Evolutionary conservation across 2,113 vertebrate genomes (phyloP).

Genomic region (Enhydra lutris): DNA sequence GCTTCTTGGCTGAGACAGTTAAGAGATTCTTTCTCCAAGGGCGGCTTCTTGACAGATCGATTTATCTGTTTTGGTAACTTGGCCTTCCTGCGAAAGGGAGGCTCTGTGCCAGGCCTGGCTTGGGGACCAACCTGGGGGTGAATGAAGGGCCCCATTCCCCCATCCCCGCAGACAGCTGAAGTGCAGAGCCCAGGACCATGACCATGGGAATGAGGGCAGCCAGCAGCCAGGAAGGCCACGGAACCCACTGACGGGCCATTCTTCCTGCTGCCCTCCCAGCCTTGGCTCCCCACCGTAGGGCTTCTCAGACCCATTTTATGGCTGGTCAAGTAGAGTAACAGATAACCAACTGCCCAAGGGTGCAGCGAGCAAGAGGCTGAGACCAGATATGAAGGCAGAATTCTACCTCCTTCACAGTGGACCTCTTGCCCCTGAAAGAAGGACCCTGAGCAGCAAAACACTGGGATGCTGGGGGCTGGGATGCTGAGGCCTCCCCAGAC

Average conservation of each 20-base stretch:
- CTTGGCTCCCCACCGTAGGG: accelerated
- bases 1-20: conserved; percentile 81
- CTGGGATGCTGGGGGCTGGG: background rate
- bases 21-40: conserved; percentile 81
- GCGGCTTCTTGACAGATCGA: conserved; percentile 78
- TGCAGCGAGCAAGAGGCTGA: background rate
- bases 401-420: accelerated
- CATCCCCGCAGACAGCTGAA: accelerated
- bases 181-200: background rate
- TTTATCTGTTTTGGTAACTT: conserved; percentile 73
- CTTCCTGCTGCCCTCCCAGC: too few species aligned
- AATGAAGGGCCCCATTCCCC: background rate
- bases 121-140: background rate
- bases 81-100: conserved; percentile 60
- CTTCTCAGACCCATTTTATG: background rate
- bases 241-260: accelerated
- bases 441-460: background rate
- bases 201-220: accelerated
- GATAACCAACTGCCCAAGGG: background rate
- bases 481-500: accelerated
- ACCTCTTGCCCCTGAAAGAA: background rate
- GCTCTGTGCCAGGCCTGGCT: background rate
- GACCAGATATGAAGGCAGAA: background rate
- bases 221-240: accelerated
- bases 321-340: background rate